Evolutionary conservation across 2,797 vertebrate species (phyloP), one percentile per base, ranked within the genome.

Genomic region (Hoplostethus atlanticus): DNA sequence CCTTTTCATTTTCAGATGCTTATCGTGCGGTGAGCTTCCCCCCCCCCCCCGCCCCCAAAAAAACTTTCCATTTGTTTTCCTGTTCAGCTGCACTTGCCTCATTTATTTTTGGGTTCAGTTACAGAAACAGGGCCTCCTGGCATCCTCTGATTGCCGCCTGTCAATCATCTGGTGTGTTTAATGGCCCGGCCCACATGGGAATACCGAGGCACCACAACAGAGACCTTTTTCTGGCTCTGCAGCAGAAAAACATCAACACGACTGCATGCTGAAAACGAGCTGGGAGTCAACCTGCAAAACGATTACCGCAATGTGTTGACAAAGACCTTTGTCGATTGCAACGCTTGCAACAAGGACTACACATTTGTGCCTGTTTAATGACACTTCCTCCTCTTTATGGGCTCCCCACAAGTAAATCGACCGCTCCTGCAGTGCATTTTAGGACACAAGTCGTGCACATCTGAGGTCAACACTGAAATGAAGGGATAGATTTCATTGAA

Each of bases 121-220:
- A 61, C 40, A 21, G 47, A 59, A 58, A 59, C 30, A 21, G 1
- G 60, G 25, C 54, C 82, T 62, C 63, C 40, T 5, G 46, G 74
- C 60, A 63, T 48, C 79, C 60, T 62, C 78, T 87, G 89, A 91
- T 90, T 85, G 86, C 71, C 60, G 62, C 71, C 75, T 89, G 91
- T 89, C 87, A 89, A 40, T 91, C 84, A 78, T 83, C 46, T 38
- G 3, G 36, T 52, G 21, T 75, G 50, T 64, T 80, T 70, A 28
- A 73, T 47, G 11, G 71, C 60, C 68, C 38, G 3, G 61, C 82
- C 82, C 54, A 2, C 54, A 69, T 62, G 68, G 63, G 65, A 58
- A 86, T 65, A 52, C 64, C 31, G 38, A 58, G 9, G 7, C 58
- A 6, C 76, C 89, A 89, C 85, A 89, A 83, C 54, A 89, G 90